These are phyloP conservation scores for Atherinomorus stipes DNA, from an alignment of 2,113 vertebrate genomes.

Conservation along the genomic window DNA sequence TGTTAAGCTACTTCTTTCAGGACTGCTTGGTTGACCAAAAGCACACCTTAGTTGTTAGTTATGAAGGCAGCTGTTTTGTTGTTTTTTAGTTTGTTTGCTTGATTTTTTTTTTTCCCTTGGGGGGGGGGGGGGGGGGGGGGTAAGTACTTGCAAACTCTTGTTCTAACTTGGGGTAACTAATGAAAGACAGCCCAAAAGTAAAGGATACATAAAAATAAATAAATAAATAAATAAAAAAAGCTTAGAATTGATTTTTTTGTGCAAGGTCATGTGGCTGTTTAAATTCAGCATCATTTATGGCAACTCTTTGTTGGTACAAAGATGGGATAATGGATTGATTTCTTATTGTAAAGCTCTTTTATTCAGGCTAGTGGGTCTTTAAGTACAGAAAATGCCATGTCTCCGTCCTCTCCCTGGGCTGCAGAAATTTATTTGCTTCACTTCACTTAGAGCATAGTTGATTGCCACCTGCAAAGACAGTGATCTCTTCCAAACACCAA, in stretches of 20 bases:
- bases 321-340: background rate
- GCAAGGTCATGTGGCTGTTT: background rate
- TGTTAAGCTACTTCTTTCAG: constrained; percentile 74
- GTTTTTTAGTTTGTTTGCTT: no score
- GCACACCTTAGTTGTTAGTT: constrained; percentile 60
- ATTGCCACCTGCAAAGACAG: constrained; percentile 75
- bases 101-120: no score
- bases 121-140: no score
- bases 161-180: constrained; percentile 12
- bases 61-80: constrained; percentile 11
- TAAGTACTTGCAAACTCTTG: background rate
- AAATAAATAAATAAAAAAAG: background rate
- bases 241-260: background rate
- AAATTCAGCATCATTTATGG: background rate
- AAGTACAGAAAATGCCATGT: background rate
- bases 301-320: background rate
- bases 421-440: constrained; percentile 52
- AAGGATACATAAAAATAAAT: background rate
- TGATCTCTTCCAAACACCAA: constrained; percentile 71
- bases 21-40: constrained; percentile 69
- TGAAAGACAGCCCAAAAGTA: background rate
- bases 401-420: constrained; percentile 34
- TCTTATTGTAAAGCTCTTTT: constrained; percentile 2
- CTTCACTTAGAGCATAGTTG: constrained; percentile 53
- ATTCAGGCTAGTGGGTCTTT: background rate